phyloP scores from a whole-genome alignment of 2,888 invertebrate genomes.

The Agonopterix arenella region DNA sequence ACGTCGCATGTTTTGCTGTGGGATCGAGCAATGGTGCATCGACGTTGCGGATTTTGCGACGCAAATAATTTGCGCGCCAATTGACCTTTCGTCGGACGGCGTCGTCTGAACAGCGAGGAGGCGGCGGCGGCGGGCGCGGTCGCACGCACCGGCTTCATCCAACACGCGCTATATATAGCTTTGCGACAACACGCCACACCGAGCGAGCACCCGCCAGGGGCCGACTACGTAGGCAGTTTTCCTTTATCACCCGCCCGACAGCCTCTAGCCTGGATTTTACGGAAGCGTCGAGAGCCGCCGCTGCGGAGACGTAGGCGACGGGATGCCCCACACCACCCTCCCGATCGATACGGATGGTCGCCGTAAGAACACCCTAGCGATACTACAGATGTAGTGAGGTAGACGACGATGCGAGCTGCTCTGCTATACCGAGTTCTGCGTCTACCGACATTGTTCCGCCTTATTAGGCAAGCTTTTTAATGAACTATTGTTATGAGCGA shows the following conservation, averaged over 20 bases:
- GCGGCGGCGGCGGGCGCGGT: conserved; percentile 48
- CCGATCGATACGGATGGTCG: conserved; percentile 72
- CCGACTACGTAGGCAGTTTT: conserved; percentile 71
- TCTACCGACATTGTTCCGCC: no score
- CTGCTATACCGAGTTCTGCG: no score
- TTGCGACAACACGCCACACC: conserved; percentile 64
- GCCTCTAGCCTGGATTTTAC: conserved; percentile 67
- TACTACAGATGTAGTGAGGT: conserved; percentile 12
- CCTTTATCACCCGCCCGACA: conserved; percentile 71
- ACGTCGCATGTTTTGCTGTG: conserved; percentile 14
- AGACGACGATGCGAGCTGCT: no score
- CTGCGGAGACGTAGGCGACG: conserved; percentile 59
- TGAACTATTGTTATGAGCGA: background rate
- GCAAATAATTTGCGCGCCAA: conserved; percentile 77
- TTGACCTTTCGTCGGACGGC: conserved; percentile 73
- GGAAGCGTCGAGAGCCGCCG: conserved; percentile 57
- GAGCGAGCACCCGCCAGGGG: conserved; percentile 64
- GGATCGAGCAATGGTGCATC: conserved; percentile 41
- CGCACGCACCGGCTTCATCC: conserved; percentile 53
- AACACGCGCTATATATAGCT: conserved; percentile 73
- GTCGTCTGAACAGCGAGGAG: conserved; percentile 47
- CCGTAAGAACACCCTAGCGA: conserved; percentile 58
- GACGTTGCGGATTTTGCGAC: conserved; percentile 66
- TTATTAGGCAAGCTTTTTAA: background rate
- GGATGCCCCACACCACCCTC: conserved; percentile 69